Conservation (phyloP, 37 sponge, comb jelly and placozoan species). For the Aplysina aerophoba region DNA sequence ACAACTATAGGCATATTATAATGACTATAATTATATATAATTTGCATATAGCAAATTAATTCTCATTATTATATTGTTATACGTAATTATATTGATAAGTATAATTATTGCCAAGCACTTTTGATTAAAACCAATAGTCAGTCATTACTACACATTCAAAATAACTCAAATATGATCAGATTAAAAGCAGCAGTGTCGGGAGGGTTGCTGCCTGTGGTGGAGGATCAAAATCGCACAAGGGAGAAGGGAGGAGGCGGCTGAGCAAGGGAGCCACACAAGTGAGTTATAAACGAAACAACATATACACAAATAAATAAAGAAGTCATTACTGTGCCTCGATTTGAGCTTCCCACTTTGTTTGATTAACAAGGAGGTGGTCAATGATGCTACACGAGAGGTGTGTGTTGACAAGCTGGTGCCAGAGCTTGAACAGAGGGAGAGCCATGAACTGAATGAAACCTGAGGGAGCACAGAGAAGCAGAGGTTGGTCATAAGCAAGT, state of each 20-base stretch:
- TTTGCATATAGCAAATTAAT: too few species aligned
- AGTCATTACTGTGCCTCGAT: not conserved
- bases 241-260: too few species aligned
- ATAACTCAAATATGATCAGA: not conserved
- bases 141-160: not conserved
- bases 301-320: too few species aligned
- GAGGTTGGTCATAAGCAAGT: too few species aligned
- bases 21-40: too few species aligned
- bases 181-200: not conserved
- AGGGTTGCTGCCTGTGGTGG: not conserved
- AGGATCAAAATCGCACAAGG: too few species aligned
- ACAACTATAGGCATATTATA: too few species aligned
- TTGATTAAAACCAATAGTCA: not conserved
- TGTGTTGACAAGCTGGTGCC: slow-evolving; percentile 33
- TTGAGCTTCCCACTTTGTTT: not conserved
- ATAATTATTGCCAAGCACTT: too few species aligned
- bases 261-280: too few species aligned
- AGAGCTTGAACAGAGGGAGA: slow-evolving; percentile 15
- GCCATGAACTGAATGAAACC: slow-evolving; percentile 43
- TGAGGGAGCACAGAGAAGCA: not conserved
- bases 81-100: too few species aligned
- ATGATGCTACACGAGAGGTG: not conserved
- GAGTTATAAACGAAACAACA: too few species aligned
- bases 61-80: too few species aligned
- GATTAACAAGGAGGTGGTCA: not conserved